Percentiles rank a stretch among this genome's conserved stretches.
phyloP scores from a whole-genome alignment of 2,113 vertebrate species.

The Corythornis vintsioides region DNA sequence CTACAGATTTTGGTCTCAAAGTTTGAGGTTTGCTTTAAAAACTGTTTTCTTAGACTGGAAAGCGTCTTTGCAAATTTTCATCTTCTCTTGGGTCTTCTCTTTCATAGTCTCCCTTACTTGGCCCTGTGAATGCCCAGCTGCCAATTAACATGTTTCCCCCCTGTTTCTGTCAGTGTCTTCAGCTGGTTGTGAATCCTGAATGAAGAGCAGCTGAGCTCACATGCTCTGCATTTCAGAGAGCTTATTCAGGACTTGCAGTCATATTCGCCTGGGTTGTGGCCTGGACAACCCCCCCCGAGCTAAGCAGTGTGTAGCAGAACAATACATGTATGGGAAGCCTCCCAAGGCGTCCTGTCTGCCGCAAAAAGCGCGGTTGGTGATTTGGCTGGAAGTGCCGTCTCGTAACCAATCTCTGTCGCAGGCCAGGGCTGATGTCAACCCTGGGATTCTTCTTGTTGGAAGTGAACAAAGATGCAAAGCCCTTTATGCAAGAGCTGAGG shows the following conservation, averaged over 20 bases:
- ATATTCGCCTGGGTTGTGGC: neutral
- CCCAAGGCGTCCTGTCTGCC: neutral
- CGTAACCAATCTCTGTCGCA: fast-evolving
- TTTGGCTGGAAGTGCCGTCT: constrained; percentile 1
- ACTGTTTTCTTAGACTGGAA: neutral
- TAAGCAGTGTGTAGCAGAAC: neutral
- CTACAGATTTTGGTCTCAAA: neutral
- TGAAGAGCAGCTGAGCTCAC: constrained; percentile 1
- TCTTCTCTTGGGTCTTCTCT: neutral
- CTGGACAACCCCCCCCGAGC: neutral
- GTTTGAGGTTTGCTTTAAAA: neutral
- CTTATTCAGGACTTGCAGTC: constrained; percentile 7
- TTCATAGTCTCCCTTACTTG: neutral
- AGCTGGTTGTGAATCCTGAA: constrained; percentile 34
- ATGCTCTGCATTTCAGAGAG: constrained; percentile 11
- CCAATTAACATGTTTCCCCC: neutral
- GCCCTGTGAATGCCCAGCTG: neutral
- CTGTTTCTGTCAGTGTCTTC: neutral
- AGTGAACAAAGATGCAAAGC: neutral
- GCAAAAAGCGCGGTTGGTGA: neutral
- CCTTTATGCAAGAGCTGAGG: constrained; percentile 22
- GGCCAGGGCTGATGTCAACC: neutral
- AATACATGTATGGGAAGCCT: neutral
- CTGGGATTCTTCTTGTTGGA: neutral
- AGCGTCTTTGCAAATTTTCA: neutral